Evolutionary conservation across 2,113 vertebrate species (phyloP), one percentile per base, ranked within the genome.

Genomic region (Terrapene triunguis): DNA sequence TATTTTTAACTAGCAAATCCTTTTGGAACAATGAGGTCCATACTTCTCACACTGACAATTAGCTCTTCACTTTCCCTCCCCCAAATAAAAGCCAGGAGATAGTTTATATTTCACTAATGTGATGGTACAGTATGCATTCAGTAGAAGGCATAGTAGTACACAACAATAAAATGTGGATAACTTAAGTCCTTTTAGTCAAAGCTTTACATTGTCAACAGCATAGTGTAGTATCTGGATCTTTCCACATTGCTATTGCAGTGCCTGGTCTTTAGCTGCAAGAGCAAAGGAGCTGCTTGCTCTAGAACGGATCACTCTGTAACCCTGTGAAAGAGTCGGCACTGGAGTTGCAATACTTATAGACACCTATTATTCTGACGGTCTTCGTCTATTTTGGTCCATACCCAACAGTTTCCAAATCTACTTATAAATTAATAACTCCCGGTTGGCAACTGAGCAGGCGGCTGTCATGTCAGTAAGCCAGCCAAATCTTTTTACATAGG

Each of bases 391-490:
- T 8, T 42, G 82, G 3, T 19, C 0, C 0, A 3, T 50, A n/a
- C 1, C 6, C 50, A 2, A 1, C 35, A 1, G 5, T 65, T 81
- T 81, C 50, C 51, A 51, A 81, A 25, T 29, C 47, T 0, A 0
- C 25, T 62, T 0, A 0, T 16, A 83, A 59, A 0, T n/a, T 12
- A 22, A 38, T 10, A 53, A 35, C 24, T 2, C 50, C 69, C 8
- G 7, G n/a, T 24, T 85, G 65, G 54, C 32, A 69, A 47, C 90
- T 76, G 10, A 92, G 76, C 79, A 86, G 32, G 4, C 48, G 69
- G 44, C n/a, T 89, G 24, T 22, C 4, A 0, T 16, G n/a, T 3
- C 21, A 5, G 24, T 72, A 51, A n/a, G n/a, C 4, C 48, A 83
- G 65, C 38, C 92, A 72, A 44, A 53, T 29, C n/a, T 44, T 86